Conservation (phyloP, 1,140 invertebrate species). For the Drosophila tristis region DNA sequence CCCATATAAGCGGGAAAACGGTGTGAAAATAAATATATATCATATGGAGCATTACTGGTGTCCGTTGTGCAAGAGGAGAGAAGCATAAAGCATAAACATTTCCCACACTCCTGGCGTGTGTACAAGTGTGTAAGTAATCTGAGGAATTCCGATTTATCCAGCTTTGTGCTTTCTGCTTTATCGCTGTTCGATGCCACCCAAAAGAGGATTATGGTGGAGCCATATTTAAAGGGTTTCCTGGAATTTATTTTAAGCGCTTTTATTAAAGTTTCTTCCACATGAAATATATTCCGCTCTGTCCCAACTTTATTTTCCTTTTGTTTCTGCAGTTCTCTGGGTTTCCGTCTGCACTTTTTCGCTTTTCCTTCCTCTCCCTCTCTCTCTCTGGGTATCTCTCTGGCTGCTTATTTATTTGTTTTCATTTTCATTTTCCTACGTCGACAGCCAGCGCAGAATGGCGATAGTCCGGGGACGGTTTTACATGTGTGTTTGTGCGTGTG, state of each 20-base stretch:
- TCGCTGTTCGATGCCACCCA: no score
- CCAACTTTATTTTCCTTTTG: slow-evolving; percentile 62
- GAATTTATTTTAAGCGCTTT: no score
- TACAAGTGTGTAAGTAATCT: slow-evolving; percentile 1
- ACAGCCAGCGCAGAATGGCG: slow-evolving; percentile 4
- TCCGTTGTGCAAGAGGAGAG: no score
- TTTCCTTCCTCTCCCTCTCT: not conserved
- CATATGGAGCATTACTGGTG: slow-evolving; percentile 6
- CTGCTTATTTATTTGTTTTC: slow-evolving; percentile 76
- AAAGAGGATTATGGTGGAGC: no score
- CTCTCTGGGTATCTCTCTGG: not conserved
- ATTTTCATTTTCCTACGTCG: slow-evolving; percentile 64
- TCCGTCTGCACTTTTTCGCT: slow-evolving; percentile 19
- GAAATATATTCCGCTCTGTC: no score
- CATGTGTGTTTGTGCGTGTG: not conserved
- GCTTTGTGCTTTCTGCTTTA: no score
- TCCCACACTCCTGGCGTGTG: not conserved
- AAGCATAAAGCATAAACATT: no score
- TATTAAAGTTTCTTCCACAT: no score
- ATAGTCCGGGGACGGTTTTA: no score
- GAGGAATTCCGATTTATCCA: no score
- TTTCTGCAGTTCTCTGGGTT: slow-evolving; percentile 23
- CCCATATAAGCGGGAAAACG: slow-evolving; percentile 32
- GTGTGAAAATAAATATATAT: slow-evolving; percentile 23
- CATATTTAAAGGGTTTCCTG: no score